phyloP scores from a whole-genome alignment of 2,113 vertebrate species.

The Zosterops hypoxanthus region DNA sequence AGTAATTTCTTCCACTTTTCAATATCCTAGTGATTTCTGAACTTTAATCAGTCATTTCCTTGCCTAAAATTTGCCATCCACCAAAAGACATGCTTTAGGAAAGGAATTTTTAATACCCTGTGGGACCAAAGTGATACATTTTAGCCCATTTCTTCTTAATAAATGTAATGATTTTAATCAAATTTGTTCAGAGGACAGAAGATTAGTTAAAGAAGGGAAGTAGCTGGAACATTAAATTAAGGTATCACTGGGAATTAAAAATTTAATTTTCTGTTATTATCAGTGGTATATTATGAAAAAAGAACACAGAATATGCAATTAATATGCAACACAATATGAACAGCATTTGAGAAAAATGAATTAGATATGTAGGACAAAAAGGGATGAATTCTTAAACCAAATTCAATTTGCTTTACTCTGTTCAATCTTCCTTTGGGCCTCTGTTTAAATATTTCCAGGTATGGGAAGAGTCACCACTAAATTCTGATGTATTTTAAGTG shows the following conservation, averaged over 20 bases:
- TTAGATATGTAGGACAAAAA: slow-evolving; percentile 54
- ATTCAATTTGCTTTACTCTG: slow-evolving; percentile 36
- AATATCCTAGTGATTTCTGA: neutral
- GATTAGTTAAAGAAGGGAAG: slow-evolving; percentile 69
- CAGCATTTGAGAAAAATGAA: slow-evolving; percentile 52
- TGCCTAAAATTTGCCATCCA: neutral
- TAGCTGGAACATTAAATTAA: slow-evolving; percentile 71
- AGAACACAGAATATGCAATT: slow-evolving; percentile 59
- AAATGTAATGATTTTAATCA: slow-evolving; percentile 65
- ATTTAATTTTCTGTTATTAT: slow-evolving; percentile 69
- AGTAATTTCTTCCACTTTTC: neutral
- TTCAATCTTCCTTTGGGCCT: neutral
- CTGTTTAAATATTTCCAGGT: slow-evolving; percentile 6
- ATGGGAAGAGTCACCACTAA: neutral
- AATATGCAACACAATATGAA: slow-evolving; percentile 62
- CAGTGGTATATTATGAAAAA: slow-evolving; percentile 59
- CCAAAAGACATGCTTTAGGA: neutral
- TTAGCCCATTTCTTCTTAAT: slow-evolving; percentile 58
- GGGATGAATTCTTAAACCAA: slow-evolving; percentile 44
- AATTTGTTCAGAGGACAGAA: slow-evolving; percentile 65
- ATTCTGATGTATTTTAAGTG: neutral
- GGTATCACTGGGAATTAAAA: slow-evolving; percentile 68
- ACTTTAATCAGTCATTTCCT: slow-evolving; percentile 5
- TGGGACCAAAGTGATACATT: slow-evolving; percentile 48
- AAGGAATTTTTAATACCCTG: neutral